phyloP scores from a whole-genome alignment of 2,888 invertebrate species.

The Andrena camellia region DNA sequence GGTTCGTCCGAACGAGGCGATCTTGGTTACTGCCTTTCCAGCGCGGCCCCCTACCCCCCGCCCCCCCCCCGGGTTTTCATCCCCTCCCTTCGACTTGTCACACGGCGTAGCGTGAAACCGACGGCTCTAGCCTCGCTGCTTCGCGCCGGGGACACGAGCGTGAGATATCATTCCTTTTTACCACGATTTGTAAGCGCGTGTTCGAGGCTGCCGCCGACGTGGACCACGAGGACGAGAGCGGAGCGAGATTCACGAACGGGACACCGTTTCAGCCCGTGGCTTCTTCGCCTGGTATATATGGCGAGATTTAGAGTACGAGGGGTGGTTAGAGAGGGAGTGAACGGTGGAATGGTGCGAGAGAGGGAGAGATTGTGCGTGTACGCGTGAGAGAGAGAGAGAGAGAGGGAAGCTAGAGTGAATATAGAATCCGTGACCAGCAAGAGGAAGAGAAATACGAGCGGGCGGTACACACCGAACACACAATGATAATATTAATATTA shows the following conservation, averaged over 20 bases:
- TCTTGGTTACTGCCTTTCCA: constrained; percentile 34
- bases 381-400: constrained; percentile 18
- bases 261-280: neutral
- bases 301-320: neutral
- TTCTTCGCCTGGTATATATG: neutral
- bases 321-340: constrained; percentile 37
- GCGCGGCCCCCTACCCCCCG: neutral
- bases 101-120: constrained; percentile 25
- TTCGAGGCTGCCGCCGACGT: constrained; percentile 17
- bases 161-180: constrained; percentile 59
- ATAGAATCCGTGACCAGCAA: constrained; percentile 69
- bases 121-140: constrained; percentile 42
- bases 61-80: neutral
- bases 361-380: neutral
- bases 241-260: constrained; percentile 9
- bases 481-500: constrained; percentile 82
- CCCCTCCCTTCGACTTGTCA: constrained; percentile 15
- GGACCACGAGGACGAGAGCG: constrained; percentile 9
- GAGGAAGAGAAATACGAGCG: constrained; percentile 30
- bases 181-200: constrained; percentile 45
- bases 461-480: constrained; percentile 74
- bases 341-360: neutral
- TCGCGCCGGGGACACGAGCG: constrained; percentile 24
- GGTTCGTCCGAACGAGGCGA: constrained; percentile 31
- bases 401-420: constrained; percentile 49